phyloP scores from a whole-genome alignment of 2,113 vertebrate species.

The Tichodroma muraria region DNA sequence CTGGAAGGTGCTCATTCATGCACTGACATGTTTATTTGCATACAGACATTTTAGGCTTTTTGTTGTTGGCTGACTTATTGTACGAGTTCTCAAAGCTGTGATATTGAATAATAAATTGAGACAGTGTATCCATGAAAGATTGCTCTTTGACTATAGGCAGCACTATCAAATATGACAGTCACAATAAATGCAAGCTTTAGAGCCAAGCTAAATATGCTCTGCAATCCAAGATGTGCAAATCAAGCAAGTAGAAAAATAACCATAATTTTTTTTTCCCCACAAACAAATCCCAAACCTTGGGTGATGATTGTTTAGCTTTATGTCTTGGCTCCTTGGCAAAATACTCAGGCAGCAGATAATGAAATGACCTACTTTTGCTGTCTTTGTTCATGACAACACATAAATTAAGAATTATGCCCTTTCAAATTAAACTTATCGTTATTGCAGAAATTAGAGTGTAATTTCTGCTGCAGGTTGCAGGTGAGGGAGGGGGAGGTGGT shows the following conservation, averaged over 20 bases:
- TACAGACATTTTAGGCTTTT: slow-evolving; percentile 18
- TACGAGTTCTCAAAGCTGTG: slow-evolving; percentile 36
- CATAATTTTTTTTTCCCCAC: background rate
- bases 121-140: slow-evolving; percentile 53
- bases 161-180: slow-evolving; percentile 56
- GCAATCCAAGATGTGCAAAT: slow-evolving; percentile 59
- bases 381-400: slow-evolving; percentile 52
- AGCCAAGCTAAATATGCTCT: slow-evolving; percentile 58
- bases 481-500: background rate
- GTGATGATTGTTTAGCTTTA: slow-evolving; percentile 57
- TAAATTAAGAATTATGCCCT: slow-evolving; percentile 58
- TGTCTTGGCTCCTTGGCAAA: slow-evolving; percentile 40
- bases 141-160: slow-evolving; percentile 49
- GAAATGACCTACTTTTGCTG: slow-evolving; percentile 53
- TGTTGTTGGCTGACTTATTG: slow-evolving; percentile 58
- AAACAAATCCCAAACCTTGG: slow-evolving; percentile 29
- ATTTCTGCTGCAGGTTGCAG: background rate
- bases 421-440: slow-evolving; percentile 20
- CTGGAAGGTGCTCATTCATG: slow-evolving; percentile 6
- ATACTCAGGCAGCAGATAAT: slow-evolving; percentile 39
- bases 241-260: slow-evolving; percentile 56
- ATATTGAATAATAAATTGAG: slow-evolving; percentile 64
- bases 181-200: slow-evolving; percentile 58
- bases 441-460: background rate
- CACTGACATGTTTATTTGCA: slow-evolving; percentile 35